Evolutionary conservation across 1,140 invertebrate species (phyloP).

Genomic region (Phortica variegata): DNA sequence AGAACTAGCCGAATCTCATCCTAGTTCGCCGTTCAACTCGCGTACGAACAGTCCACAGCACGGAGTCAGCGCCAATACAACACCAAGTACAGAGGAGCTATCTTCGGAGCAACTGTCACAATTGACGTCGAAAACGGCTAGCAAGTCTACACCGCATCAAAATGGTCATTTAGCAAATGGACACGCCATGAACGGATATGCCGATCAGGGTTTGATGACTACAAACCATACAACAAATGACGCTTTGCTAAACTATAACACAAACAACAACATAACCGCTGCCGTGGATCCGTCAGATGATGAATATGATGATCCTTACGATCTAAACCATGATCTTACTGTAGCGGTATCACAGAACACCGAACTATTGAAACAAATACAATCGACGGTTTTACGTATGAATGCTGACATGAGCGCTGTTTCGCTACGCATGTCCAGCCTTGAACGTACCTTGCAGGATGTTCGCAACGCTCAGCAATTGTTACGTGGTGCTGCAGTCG

Average conservation of each 20-base stretch:
- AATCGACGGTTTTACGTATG: slow-evolving; percentile 55
- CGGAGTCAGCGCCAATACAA: slow-evolving; percentile 30
- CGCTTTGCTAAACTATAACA: slow-evolving; percentile 50
- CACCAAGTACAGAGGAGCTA: neutral
- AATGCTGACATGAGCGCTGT: slow-evolving; percentile 57
- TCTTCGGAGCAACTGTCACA: slow-evolving; percentile 3
- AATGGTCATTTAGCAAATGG: slow-evolving; percentile 7
- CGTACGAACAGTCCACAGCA: slow-evolving; percentile 53
- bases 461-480: slow-evolving; percentile 15
- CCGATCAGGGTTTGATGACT: slow-evolving; percentile 9
- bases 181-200: neutral
- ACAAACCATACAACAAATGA: slow-evolving; percentile 48
- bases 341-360: slow-evolving; percentile 38
- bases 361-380: slow-evolving; percentile 52
- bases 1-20: slow-evolving; percentile 66
- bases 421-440: slow-evolving; percentile 48
- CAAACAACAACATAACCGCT: slow-evolving; percentile 56
- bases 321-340: slow-evolving; percentile 59
- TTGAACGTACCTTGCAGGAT: slow-evolving; percentile 52
- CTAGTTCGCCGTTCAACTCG: slow-evolving; percentile 65
- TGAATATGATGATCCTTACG: slow-evolving; percentile 75
- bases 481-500: slow-evolving; percentile 11
- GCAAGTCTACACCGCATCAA: slow-evolving; percentile 9
- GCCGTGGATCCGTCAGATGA: slow-evolving; percentile 69
- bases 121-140: slow-evolving; percentile 9